Conservation (phyloP, 2,113 vertebrate genomes). For the Bubo blakistoni region DNA sequence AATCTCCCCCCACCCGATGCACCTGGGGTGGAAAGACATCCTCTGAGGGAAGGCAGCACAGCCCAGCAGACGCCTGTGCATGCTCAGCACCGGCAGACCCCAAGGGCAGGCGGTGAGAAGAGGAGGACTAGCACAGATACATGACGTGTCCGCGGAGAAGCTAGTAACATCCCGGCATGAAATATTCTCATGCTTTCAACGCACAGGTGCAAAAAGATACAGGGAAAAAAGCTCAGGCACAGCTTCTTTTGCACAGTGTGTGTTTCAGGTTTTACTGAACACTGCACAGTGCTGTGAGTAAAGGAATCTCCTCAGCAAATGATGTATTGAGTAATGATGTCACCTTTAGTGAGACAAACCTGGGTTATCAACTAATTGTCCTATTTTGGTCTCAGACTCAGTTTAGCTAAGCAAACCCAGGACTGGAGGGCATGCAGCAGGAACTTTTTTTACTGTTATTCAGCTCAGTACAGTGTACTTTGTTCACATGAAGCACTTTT, state of each 20-base stretch:
- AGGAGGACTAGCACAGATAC: background rate
- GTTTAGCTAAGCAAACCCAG: background rate
- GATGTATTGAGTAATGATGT: background rate
- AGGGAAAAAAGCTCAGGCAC: background rate
- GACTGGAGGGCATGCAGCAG: background rate
- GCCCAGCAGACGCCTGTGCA: background rate
- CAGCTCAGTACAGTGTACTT: rapidly evolving
- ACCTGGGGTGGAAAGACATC: background rate
- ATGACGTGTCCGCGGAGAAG: rapidly evolving
- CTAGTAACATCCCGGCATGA: background rate
- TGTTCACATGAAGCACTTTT: background rate
- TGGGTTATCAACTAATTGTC: background rate
- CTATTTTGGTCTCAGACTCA: background rate
- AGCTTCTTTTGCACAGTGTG: background rate
- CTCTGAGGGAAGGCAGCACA: background rate
- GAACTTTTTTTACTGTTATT: background rate
- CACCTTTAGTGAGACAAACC: background rate
- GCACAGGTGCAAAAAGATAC: background rate
- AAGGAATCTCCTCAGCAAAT: background rate
- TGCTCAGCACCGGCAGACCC: background rate
- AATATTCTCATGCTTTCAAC: background rate
- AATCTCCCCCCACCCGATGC: background rate
- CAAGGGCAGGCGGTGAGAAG: rapidly evolving
- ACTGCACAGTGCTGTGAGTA: background rate
- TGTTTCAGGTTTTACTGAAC: background rate